Base-by-base conservation (phyloP, 2,797 vertebrate species). In the Babyrousa celebensis region DNA sequence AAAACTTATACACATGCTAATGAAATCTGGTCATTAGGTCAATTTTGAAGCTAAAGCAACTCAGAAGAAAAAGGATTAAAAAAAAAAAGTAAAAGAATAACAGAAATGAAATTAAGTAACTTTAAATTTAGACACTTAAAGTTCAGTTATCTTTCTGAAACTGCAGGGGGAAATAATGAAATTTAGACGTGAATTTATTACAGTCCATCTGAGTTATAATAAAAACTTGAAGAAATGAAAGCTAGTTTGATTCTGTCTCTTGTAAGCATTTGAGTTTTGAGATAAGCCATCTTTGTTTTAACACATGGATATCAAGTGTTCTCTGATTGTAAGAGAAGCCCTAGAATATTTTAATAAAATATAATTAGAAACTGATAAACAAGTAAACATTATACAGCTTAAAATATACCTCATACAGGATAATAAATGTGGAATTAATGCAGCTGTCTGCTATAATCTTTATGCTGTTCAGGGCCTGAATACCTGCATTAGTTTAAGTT, bases 281-380 rank as follows among this genome's bases (percentile, higher is more conserved):
- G 75, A 62, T 58, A 7, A 62, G 15, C 85, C 9, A 2, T 32
- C 43, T 48, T 10, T 36, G 29, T 60, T 60, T 82, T 93, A 68
- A 43, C 14, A 71, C 8, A 36, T 72, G 10, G 77, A 71, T 60
- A 87, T 48, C 8, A 80, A 93, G 0, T 86, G 1, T 87, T 86
- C 5, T 82, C 10, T 92, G 21, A 12, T 48, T 92, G 75, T 91
- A 80, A 91, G 52, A 75, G 60, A 93, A 93, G 4, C 11, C 6
- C 11, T 3, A 32, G 16, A 67, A 72, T 65, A 96, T 86, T 91
- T 92, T 79, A 91, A 85, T 95, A 95, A 79, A 96, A 60, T 91
- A 0, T 75, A 79, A 71, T 72, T 89, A 68, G 21, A 92, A 96
- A 79, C 7, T 83, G 10, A 94, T 82, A 68, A 91, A 72, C 52